These are phyloP conservation scores for Eurystomus glaucurus DNA, from an alignment of 2,797 vertebrate genomes.

Conservation along the genomic window DNA sequence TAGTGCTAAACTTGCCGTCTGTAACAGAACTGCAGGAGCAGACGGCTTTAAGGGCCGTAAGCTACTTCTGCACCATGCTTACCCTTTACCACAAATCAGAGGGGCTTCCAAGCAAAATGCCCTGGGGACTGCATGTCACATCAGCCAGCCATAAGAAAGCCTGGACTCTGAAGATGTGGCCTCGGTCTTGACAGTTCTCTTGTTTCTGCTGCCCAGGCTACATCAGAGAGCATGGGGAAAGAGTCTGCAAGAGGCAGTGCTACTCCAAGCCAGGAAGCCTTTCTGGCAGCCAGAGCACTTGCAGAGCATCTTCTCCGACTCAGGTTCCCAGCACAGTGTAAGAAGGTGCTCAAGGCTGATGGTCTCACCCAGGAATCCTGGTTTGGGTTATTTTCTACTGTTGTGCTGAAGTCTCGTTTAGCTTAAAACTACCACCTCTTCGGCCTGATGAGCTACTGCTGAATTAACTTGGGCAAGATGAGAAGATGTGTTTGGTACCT, in stretches of 20 bases:
- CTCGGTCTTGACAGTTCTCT: not conserved
- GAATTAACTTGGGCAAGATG: not conserved
- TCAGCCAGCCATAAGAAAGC: not conserved
- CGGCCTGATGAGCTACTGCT: not conserved
- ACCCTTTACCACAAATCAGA: not conserved
- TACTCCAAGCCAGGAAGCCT: not conserved
- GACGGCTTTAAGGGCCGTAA: not conserved
- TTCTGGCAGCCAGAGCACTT: not conserved
- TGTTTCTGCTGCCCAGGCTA: not conserved
- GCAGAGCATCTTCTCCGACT: not conserved
- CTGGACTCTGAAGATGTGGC: not conserved
- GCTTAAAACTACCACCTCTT: not conserved
- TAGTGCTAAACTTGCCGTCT: conserved; percentile 5
- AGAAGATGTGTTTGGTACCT: not conserved
- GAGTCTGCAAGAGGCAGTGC: not conserved
- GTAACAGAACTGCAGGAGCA: not conserved
- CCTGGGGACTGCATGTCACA: not conserved
- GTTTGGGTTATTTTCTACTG: not conserved
- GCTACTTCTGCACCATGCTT: not conserved
- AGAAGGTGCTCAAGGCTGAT: not conserved
- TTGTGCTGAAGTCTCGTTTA: not conserved
- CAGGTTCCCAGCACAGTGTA: accelerated
- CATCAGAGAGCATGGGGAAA: accelerated
- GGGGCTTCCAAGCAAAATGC: not conserved
- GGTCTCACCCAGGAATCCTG: not conserved